These are phyloP conservation scores for Eristalinus sepulchralis DNA, from an alignment of 2,888 invertebrate genomes.

Conservation along the genomic window DNA sequence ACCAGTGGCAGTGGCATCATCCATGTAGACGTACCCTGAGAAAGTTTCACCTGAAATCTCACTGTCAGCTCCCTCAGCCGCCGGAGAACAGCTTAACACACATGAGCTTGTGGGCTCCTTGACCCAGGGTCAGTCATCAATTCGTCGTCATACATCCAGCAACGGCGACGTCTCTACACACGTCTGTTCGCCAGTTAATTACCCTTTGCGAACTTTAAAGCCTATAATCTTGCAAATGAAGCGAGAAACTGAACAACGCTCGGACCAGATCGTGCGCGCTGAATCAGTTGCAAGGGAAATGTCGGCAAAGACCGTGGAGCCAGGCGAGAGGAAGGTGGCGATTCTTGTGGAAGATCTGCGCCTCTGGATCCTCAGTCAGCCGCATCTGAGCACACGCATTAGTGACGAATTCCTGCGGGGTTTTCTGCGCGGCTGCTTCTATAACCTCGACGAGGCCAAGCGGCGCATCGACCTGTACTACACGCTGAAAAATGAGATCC, in stretches of 20 bases:
- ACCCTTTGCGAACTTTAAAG: neutral
- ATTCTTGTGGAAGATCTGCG: slow-evolving; percentile 29
- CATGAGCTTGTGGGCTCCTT: neutral
- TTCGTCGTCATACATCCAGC: neutral
- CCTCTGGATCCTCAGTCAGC: slow-evolving; percentile 35
- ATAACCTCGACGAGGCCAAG: slow-evolving; percentile 4
- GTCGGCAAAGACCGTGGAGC: slow-evolving; percentile 18
- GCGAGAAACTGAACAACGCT: neutral
- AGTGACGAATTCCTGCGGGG: slow-evolving; percentile 29
- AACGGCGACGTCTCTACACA: neutral
- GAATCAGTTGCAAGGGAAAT: slow-evolving; percentile 18
- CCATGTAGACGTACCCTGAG: neutral
- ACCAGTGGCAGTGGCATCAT: neutral
- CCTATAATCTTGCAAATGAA: neutral
- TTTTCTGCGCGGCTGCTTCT: slow-evolving; percentile 27
- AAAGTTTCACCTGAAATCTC: neutral
- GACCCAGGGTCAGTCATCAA: neutral
- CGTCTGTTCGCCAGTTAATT: neutral
- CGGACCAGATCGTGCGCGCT: neutral
- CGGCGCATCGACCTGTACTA: slow-evolving; percentile 14
- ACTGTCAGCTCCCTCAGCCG: neutral
- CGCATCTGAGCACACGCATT: slow-evolving; percentile 22
- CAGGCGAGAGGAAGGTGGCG: slow-evolving; percentile 9
- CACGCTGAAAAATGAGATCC: slow-evolving; percentile 25
- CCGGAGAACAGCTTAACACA: neutral